Evolutionary conservation across 2,797 vertebrate genomes (phyloP), one percentile per base, ranked within the genome.

Genomic region (Myotis myotis): DNA sequence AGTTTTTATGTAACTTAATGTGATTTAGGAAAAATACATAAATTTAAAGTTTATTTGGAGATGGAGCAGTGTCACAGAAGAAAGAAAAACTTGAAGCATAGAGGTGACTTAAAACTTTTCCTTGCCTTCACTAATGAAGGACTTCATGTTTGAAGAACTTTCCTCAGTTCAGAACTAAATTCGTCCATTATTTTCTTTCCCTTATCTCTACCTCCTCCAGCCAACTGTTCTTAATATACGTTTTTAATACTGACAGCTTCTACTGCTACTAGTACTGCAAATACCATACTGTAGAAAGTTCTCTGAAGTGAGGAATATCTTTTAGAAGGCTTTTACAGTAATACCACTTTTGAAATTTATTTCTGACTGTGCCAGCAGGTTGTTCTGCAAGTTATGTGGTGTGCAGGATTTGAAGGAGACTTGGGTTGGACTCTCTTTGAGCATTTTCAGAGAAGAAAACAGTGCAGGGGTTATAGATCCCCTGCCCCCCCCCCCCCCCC

Each of bases 301-400:
- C 82, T 89, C 60, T 62, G 83, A 62, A n/a, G 22, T 55, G 11
- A 79, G 16, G 8, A 70, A 3, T 82, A 51, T 33, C 44, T 86
- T 94, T 94, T n/a, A 83, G 80, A 80, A 86, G 38, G 7, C 30
- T 84, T 66, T 76, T 57, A 68, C 84, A 76, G 17, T 83, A 62
- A 72, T 71, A 62, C 53, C 60, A 60, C 25, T 60, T 72, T 83
- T 74, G 68, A n/a, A 47, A 36, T 91, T 85, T 68, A 62, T 87
- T 94, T 86, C 41, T 91, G 64, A 62, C 30, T 49, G 5, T 68
- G 33, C 60, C 71, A 41, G 41, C 51, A 47, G 36, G 49, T 79
- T 87, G 51, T 75, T 68, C 20, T 84, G 75, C 70, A 92, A 44
- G 25, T 91, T 95, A 47, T 13, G 12, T 78, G 19, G 53, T 81